phyloP scores from a whole-genome alignment of 2,113 vertebrate genomes.

The Entelurus aequoreus region DNA sequence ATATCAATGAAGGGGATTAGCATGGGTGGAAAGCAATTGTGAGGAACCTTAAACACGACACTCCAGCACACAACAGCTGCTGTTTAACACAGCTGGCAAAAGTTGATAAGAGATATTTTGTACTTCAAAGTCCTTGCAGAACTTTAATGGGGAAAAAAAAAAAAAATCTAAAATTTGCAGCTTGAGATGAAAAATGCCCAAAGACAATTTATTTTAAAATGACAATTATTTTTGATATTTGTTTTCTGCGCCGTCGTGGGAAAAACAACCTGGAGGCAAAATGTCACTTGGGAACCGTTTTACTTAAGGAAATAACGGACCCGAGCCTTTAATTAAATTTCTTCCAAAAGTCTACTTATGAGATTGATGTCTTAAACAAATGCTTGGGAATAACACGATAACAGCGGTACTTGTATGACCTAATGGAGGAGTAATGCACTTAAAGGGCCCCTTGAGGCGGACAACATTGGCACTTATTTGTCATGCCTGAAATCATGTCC shows the following conservation, averaged over 20 bases:
- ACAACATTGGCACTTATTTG: too few relatives aligned
- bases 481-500: too few relatives aligned
- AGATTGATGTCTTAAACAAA: slow-evolving; percentile 45
- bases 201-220: slow-evolving; percentile 43
- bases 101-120: slow-evolving; percentile 63
- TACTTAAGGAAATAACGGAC: slow-evolving; percentile 39
- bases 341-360: slow-evolving; percentile 53
- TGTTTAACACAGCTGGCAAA: slow-evolving; percentile 55
- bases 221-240: slow-evolving; percentile 38
- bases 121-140: slow-evolving; percentile 62
- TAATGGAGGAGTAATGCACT: not conserved
- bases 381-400: slow-evolving; percentile 23
- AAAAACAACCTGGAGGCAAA: slow-evolving; percentile 44
- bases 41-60: slow-evolving; percentile 32
- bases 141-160: slow-evolving; percentile 32
- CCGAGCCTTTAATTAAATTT: slow-evolving; percentile 50
- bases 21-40: slow-evolving; percentile 46
- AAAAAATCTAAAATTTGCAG: not conserved
- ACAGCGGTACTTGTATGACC: slow-evolving; percentile 12
- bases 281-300: slow-evolving; percentile 35
- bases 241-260: slow-evolving; percentile 43
- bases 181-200: slow-evolving; percentile 32
- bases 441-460: too few relatives aligned
- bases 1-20: slow-evolving; percentile 52
- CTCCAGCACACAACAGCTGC: slow-evolving; percentile 7